Evolutionary conservation across 2,113 vertebrate genomes (phyloP).

Genomic region (Turdus rufiventris): DNA sequence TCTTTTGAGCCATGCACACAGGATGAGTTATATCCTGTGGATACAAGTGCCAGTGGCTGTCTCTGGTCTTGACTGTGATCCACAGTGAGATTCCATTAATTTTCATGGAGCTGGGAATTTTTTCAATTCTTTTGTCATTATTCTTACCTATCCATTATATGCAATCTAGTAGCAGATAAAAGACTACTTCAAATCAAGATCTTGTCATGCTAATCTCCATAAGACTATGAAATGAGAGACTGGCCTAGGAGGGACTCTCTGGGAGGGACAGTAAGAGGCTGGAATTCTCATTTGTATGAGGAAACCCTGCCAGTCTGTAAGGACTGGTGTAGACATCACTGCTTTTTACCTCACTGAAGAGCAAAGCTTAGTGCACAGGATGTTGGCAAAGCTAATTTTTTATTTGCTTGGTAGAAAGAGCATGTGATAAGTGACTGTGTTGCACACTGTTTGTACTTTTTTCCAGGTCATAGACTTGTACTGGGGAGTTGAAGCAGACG

Average conservation of each 20-base stretch:
- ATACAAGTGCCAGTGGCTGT: background rate
- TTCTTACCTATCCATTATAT: background rate
- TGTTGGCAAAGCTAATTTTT: background rate
- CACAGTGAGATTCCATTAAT: background rate
- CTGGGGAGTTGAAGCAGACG: conserved; percentile 91
- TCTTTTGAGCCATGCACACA: background rate
- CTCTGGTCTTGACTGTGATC: background rate
- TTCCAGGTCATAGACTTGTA: conserved; percentile 94
- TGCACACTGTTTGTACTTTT: background rate
- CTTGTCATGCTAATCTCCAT: background rate
- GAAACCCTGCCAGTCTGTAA: background rate
- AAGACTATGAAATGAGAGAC: background rate
- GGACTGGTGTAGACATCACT: background rate
- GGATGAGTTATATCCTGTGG: background rate
- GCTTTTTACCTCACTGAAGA: background rate
- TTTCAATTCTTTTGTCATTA: background rate
- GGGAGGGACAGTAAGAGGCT: background rate
- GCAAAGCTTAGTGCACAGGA: background rate
- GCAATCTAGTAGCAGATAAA: background rate
- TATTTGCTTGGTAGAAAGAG: background rate
- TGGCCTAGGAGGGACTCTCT: background rate
- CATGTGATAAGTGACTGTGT: background rate
- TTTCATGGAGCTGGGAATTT: background rate
- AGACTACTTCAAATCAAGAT: background rate
- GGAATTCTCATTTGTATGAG: background rate